These are phyloP conservation scores for Pyrocephalus nanus DNA, from an alignment of 2,797 vertebrate genomes.

Conservation along the genomic window DNA sequence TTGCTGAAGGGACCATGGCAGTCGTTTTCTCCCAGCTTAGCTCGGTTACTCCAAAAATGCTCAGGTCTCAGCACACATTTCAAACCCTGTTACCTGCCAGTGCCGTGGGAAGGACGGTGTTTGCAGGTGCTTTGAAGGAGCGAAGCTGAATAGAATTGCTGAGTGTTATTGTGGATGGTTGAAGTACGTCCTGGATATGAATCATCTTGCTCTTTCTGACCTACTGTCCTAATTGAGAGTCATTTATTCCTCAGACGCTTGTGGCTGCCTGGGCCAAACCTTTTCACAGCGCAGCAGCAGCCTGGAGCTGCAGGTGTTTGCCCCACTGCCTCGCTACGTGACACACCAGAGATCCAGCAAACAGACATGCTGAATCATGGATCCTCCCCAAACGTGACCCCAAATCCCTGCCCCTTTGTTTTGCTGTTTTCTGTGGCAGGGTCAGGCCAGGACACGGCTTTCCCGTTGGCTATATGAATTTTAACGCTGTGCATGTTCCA, in stretches of 20 bases:
- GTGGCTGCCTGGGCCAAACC: not conserved
- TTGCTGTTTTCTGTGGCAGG: not conserved
- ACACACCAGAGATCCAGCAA: conserved; percentile 42
- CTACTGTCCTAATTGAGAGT: conserved; percentile 64
- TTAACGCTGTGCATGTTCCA: conserved; percentile 18
- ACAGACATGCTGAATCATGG: conserved; percentile 29
- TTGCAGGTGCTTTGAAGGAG: not conserved
- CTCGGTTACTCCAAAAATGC: not conserved
- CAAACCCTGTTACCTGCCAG: not conserved
- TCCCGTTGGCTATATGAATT: not conserved
- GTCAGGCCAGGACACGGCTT: conserved; percentile 11
- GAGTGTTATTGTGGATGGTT: conserved; percentile 1
- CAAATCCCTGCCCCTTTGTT: not conserved
- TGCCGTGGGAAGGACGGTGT: not conserved
- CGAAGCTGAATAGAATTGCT: conserved; percentile 2
- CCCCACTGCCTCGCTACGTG: not conserved
- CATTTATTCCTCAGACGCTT: conserved; percentile 34
- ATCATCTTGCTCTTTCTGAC: conserved; percentile 66
- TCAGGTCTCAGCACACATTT: not conserved
- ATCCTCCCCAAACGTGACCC: conserved; percentile 39
- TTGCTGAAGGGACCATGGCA: not conserved
- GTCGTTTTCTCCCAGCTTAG: not conserved
- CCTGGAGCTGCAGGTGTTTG: conserved; percentile 21
- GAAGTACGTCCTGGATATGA: conserved; percentile 44
- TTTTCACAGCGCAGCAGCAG: conserved; percentile 23